A percentile compares a stretch with the other conserved stretches of the same genome.
phyloP scores from a whole-genome alignment of 2,888 invertebrate genomes.

The Arenicola marina region DNA sequence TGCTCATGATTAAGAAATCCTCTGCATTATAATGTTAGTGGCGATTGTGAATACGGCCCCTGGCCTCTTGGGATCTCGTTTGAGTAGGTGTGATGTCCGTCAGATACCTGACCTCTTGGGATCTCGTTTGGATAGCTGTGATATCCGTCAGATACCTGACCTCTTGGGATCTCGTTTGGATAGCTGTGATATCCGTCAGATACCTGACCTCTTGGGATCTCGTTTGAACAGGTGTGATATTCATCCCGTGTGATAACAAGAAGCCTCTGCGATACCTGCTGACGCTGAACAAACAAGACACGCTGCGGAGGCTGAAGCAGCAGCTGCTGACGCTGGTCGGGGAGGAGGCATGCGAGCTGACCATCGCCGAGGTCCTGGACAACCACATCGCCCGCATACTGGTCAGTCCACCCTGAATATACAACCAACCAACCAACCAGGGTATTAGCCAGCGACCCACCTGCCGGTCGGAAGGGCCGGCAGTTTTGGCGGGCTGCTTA shows the following conservation, averaged over 20 bases:
- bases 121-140: no score
- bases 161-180: no score
- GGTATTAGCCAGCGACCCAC: no score
- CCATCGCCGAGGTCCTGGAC: conserved; percentile 68
- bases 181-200: background rate
- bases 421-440: no score
- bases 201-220: background rate
- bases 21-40: no score
- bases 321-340: conserved; percentile 55
- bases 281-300: conserved; percentile 67
- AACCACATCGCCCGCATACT: conserved; percentile 68
- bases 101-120: no score
- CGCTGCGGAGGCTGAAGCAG: conserved; percentile 59
- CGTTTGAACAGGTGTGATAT: conserved; percentile 64
- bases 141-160: no score
- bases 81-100: no score
- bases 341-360: conserved; percentile 58
- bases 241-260: conserved; percentile 63
- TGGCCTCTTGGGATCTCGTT: no score
- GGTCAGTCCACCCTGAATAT: conserved; percentile 61
- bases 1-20: no score
- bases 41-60: no score
- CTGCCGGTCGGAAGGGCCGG: no score
- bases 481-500: background rate
- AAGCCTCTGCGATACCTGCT: conserved; percentile 64